A percentile compares a stretch with the other conserved stretches of the same genome.
These are phyloP conservation scores for Abrostola triplasia DNA, from an alignment of 2,888 invertebrate genomes.

Conservation along the genomic window DNA sequence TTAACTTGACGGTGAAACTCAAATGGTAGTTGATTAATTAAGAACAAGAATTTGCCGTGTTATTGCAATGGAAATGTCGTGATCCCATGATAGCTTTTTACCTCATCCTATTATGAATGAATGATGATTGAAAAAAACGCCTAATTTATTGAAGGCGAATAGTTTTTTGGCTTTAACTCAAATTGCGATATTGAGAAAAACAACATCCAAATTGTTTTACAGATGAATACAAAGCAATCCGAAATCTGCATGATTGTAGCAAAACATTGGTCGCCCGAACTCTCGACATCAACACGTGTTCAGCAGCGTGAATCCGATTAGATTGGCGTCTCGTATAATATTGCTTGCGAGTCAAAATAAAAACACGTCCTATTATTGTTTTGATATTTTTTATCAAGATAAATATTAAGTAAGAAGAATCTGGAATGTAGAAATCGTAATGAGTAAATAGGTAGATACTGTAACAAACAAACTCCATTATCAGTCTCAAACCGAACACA, in stretches of 20 bases:
- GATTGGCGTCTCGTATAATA: slow-evolving; percentile 28
- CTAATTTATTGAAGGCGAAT: too few relatives aligned
- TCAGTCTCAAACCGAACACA: background rate
- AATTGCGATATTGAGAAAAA: background rate
- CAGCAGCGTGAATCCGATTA: slow-evolving; percentile 45
- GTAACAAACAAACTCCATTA: background rate
- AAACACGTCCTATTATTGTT: slow-evolving; percentile 28
- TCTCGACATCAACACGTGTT: slow-evolving; percentile 32
- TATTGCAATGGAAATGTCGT: too few relatives aligned
- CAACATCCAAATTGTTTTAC: slow-evolving; percentile 1
- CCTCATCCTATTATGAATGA: too few relatives aligned
- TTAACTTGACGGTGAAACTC: too few relatives aligned
- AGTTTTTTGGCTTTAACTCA: too few relatives aligned
- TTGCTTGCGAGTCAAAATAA: slow-evolving; percentile 26
- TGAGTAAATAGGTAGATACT: background rate
- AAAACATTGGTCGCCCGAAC: slow-evolving; percentile 19
- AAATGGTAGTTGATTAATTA: too few relatives aligned
- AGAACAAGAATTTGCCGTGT: too few relatives aligned
- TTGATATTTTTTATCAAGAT: background rate
- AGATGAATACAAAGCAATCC: slow-evolving; percentile 6
- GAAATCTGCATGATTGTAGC: slow-evolving; percentile 30
- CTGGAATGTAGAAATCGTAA: background rate
- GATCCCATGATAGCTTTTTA: too few relatives aligned
- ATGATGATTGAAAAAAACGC: too few relatives aligned
- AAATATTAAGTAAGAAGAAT: background rate